Evolutionary conservation across 2,888 invertebrate species (phyloP).

Genomic region (Drosophila mettleri): DNA sequence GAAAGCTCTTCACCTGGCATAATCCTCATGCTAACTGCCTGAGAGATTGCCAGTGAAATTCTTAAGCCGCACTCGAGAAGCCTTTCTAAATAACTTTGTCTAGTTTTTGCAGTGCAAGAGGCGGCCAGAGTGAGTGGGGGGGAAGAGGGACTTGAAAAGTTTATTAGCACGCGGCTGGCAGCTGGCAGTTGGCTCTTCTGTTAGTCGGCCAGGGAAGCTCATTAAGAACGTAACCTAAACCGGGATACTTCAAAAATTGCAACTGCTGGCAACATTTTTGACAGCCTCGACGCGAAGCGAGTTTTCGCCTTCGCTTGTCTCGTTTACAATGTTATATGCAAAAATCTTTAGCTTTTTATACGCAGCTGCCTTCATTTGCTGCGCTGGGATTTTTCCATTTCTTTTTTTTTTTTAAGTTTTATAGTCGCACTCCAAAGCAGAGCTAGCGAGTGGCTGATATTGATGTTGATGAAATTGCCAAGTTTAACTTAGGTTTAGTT

Average conservation of each 20-base stretch:
- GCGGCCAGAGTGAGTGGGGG: neutral
- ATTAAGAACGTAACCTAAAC: slow-evolving; percentile 37
- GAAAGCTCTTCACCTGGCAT: slow-evolving; percentile 9
- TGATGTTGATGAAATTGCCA: slow-evolving; percentile 66
- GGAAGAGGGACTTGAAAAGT: slow-evolving; percentile 39
- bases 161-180: slow-evolving; percentile 44
- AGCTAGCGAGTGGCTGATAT: slow-evolving; percentile 40
- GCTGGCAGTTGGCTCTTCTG: slow-evolving; percentile 13
- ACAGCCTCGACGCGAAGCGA: slow-evolving; percentile 37
- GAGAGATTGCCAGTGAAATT: slow-evolving; percentile 33
- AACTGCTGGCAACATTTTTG: slow-evolving; percentile 47
- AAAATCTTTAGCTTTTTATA: slow-evolving; percentile 49
- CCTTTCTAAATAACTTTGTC: slow-evolving; percentile 32
- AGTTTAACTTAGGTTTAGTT: slow-evolving; percentile 31
- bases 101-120: slow-evolving; percentile 13
- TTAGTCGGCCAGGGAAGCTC: slow-evolving; percentile 26
- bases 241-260: slow-evolving; percentile 39
- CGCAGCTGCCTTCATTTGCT: slow-evolving; percentile 34
- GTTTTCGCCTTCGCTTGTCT: too few relatives aligned
- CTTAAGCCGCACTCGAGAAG: slow-evolving; percentile 48
- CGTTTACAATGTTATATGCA: slow-evolving; percentile 69
- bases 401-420: slow-evolving; percentile 43
- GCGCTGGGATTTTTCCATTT: too few relatives aligned
- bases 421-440: slow-evolving; percentile 62
- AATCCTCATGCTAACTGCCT: slow-evolving; percentile 31